Percentiles rank a stretch among this genome's conserved stretches.
Evolutionary conservation across 2,113 vertebrate species (phyloP).

Genomic region (Nyctibius bracteatus): DNA sequence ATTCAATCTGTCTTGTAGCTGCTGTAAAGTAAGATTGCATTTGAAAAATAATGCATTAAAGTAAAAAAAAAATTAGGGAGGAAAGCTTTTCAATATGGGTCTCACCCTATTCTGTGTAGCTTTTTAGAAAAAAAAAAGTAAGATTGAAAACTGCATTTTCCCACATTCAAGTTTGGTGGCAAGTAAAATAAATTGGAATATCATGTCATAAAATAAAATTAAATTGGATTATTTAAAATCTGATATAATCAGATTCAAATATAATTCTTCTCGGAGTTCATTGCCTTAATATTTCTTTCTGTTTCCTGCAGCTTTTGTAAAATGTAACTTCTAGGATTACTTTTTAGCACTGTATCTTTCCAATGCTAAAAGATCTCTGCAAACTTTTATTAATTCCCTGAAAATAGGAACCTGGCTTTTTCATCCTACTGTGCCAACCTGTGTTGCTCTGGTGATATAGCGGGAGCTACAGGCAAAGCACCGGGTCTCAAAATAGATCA

Average conservation of each 20-base stretch:
- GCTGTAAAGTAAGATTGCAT: neutral
- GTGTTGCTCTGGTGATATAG: neutral
- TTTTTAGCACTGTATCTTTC: neutral
- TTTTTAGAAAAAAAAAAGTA: neutral
- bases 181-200: neutral
- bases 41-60: neutral
- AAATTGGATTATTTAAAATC: neutral
- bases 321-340: neutral
- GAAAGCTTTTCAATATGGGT: neutral
- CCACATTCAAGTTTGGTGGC: neutral
- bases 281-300: neutral
- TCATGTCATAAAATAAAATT: neutral
- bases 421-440: neutral
- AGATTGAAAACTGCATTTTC: neutral
- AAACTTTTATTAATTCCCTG: neutral
- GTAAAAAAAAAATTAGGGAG: neutral
- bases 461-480: neutral
- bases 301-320: neutral
- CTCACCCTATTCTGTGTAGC: neutral
- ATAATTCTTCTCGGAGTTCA: neutral
- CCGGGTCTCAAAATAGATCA: neutral
- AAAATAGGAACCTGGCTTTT: neutral
- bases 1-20: neutral
- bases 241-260: neutral
- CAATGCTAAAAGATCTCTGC: neutral